A percentile compares a stretch with the other conserved stretches of the same genome.
Evolutionary conservation across 2,888 invertebrate species (phyloP).

Genomic region (Caenorhabditis sp.): DNA sequence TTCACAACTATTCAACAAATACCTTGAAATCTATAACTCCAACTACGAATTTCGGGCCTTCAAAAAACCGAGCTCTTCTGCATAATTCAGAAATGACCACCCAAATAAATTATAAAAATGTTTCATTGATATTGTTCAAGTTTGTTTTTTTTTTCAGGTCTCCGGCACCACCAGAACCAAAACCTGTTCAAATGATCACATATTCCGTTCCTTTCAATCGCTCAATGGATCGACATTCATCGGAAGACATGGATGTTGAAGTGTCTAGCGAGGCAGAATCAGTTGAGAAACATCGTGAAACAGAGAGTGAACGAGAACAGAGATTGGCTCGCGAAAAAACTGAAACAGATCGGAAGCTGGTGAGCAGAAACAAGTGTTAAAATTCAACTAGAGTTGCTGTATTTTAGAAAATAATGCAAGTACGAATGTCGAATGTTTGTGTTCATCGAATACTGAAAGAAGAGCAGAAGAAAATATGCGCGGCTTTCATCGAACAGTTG

Average conservation of each 20-base stretch:
- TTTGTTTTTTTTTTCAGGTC: neutral
- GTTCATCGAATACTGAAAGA: neutral
- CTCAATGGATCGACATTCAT: slow-evolving; percentile 22
- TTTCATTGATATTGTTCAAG: no score
- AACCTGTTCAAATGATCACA: neutral
- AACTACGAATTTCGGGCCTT: no score
- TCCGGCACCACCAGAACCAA: neutral
- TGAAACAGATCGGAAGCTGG: neutral
- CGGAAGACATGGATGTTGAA: slow-evolving; percentile 45
- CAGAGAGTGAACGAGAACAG: slow-evolving; percentile 2
- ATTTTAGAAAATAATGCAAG: neutral
- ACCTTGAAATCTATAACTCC: no score
- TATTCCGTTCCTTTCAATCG: neutral
- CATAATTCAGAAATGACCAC: no score
- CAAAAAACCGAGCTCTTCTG: no score
- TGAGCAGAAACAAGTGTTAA: neutral
- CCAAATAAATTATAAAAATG: no score
- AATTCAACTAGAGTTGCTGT: neutral
- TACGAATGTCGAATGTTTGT: neutral
- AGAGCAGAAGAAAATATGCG: slow-evolving; percentile 7
- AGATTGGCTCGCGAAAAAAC: neutral
- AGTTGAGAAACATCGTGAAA: slow-evolving; percentile 3
- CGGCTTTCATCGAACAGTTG: slow-evolving; percentile 21
- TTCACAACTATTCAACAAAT: no score
- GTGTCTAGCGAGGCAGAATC: slow-evolving; percentile 29